Base-by-base conservation (phyloP, 1,140 invertebrate species). In the Drosophila novamexicana region DNA sequence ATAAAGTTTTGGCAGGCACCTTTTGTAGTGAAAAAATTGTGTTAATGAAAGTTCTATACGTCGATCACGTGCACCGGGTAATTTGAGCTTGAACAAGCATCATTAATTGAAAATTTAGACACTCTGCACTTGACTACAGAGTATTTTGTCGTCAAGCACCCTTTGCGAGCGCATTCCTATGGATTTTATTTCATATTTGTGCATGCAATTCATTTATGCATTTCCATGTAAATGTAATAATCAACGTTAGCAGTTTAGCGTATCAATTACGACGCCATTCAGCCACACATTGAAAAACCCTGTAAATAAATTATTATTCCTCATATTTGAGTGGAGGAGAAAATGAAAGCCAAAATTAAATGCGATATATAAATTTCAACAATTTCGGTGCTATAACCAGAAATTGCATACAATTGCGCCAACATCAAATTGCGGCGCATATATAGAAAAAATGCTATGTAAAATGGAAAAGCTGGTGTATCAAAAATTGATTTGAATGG, bases 401-500 rank as follows among this genome's bases (percentile, higher is more conserved):
- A 12, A 18, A 36, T 32, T 54, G n/a, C 58, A 57, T 14, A 44
- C 39, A 34, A 16, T 54, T 10, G 40, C 7, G 40, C 40, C n/a
- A 12, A 14, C 32, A 52, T 63, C 12, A 61, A 61, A 71, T 53
- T 32, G 22, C 16, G 44, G 12, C 34, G 22, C 22, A 29, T 0
- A 29, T 29, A 29, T 29, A 22, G 9, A 65, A 14, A 54, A 36
- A 53, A 14, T 8, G n/a, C 18, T 50, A 42, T 42, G n/a, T 34
- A 34, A 10, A 56, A 65, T 68, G 8, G 44, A 62, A 73, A 83
- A 61, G 67, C 59, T 69, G 77, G 45, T 52, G 69, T 82, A 88
- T 89, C 84, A 88, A 89, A 89, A 89, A 89, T 89, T 89, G 80
- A 89, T 89, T 90, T 89, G 77, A 84, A 89, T 89, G 70, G 77